A percentile compares a stretch with the other conserved stretches of the same genome.
Evolutionary conservation across 2,888 invertebrate species (phyloP).

Genomic region (Geotrupes spiniger): DNA sequence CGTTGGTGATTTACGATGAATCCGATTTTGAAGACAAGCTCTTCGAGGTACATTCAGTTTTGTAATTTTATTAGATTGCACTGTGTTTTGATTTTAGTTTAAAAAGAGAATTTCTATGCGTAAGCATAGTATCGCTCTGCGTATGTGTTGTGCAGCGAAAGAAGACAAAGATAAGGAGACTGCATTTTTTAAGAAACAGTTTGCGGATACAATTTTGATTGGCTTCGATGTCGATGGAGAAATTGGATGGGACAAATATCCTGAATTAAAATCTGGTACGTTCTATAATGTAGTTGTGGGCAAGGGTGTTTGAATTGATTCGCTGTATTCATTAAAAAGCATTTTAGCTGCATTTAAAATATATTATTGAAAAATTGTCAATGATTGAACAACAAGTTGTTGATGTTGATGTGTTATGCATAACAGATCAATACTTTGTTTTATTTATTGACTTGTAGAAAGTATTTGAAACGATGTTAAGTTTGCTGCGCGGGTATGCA

Average conservation of each 20-base stretch:
- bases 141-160: slow-evolving; percentile 34
- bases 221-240: slow-evolving; percentile 41
- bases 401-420: no score
- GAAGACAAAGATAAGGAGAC: slow-evolving; percentile 10
- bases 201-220: slow-evolving; percentile 32
- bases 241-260: slow-evolving; percentile 39
- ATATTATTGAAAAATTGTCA: no score
- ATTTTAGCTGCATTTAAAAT: no score
- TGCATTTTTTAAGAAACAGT: slow-evolving; percentile 12
- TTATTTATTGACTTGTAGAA: no score
- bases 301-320: not conserved
- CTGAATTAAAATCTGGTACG: not conserved
- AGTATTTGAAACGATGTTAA: no score
- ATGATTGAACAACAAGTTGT: no score
- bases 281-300: no score
- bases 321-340: not conserved
- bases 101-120: slow-evolving; percentile 11
- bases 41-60: no score
- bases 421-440: no score
- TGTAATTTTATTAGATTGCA: no score
- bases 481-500: no score
- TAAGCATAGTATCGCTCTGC: slow-evolving; percentile 13
- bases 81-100: slow-evolving; percentile 11
- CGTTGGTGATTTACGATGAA: slow-evolving; percentile 13
- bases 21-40: slow-evolving; percentile 12